phyloP scores from a whole-genome alignment of 2,888 invertebrate genomes.

The Acronicta leporina region DNA sequence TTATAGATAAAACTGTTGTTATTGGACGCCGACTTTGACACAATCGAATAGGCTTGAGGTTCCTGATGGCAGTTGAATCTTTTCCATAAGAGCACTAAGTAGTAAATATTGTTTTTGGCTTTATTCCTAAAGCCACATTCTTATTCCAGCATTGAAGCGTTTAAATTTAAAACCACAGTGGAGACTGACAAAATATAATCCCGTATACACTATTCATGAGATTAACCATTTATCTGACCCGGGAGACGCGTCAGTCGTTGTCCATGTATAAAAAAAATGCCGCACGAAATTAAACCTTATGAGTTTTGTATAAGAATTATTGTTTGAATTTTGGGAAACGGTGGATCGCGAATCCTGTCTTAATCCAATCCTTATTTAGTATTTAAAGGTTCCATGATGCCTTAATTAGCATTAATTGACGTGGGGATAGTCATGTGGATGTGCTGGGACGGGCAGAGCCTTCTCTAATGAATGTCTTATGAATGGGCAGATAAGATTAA shows the following conservation, averaged over 20 bases:
- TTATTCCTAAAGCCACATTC: neutral
- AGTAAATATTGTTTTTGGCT: too few species aligned
- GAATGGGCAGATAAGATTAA: slow-evolving; percentile 40
- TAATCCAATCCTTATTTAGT: slow-evolving; percentile 53
- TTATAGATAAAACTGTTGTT: too few species aligned
- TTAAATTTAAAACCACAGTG: slow-evolving; percentile 46
- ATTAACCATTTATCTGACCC: slow-evolving; percentile 62
- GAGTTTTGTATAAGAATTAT: neutral
- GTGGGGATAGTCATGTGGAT: slow-evolving; percentile 22
- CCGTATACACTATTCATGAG: slow-evolving; percentile 58
- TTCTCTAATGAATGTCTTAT: slow-evolving; percentile 37
- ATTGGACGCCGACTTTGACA: too few species aligned
- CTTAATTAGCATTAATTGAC: slow-evolving; percentile 52
- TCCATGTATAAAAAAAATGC: slow-evolving; percentile 44
- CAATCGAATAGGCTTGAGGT: too few species aligned
- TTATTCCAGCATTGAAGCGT: neutral
- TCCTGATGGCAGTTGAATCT: too few species aligned
- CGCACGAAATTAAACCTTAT: slow-evolving; percentile 29
- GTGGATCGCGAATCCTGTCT: slow-evolving; percentile 34
- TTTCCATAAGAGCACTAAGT: too few species aligned
- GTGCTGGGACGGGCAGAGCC: slow-evolving; percentile 10
- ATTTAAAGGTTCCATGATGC: slow-evolving; percentile 52
- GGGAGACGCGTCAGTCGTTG: slow-evolving; percentile 44
- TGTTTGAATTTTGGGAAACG: slow-evolving; percentile 26
- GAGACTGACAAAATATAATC: slow-evolving; percentile 50